Percentiles rank a stretch among this genome's conserved stretches.
Conservation (phyloP, 2,888 invertebrate genomes). For the Tenthredo distinguenda region DNA sequence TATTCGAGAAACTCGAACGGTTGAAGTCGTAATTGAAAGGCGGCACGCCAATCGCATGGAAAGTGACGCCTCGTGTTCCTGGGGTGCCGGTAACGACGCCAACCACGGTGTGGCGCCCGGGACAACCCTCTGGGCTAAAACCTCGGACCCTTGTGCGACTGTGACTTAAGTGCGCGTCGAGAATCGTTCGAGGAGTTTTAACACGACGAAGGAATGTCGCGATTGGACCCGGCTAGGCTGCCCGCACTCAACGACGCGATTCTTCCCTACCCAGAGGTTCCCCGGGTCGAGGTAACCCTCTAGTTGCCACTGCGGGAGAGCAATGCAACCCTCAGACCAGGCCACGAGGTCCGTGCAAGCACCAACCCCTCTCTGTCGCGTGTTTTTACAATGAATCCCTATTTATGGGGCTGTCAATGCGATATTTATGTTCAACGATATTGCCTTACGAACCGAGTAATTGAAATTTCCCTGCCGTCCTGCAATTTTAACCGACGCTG, state of each 20-base stretch:
- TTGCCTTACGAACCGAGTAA: conserved; percentile 75
- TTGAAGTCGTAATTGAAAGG: conserved; percentile 42
- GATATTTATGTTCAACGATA: conserved; percentile 75
- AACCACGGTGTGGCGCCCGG: conserved; percentile 20
- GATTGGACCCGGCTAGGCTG: conserved; percentile 58
- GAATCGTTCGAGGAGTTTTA: conserved; percentile 61
- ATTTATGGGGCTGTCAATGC: conserved; percentile 75
- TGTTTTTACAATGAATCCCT: conserved; percentile 76
- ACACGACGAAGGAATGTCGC: conserved; percentile 57
- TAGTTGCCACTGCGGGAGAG: conserved; percentile 43
- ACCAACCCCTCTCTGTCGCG: conserved; percentile 64
- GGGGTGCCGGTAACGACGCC: conserved; percentile 46
- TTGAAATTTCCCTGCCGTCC: conserved; percentile 73
- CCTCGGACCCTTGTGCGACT: neutral
- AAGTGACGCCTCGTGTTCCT: conserved; percentile 48
- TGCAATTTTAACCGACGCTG: conserved; percentile 63
- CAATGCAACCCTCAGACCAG: conserved; percentile 52
- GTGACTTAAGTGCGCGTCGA: conserved; percentile 42
- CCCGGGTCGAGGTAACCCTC: conserved; percentile 58
- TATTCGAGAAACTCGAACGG: conserved; percentile 40
- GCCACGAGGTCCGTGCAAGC: conserved; percentile 23
- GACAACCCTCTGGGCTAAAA: conserved; percentile 22
- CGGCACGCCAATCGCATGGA: conserved; percentile 47
- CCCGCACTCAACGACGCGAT: conserved; percentile 44
- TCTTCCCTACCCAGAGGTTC: conserved; percentile 60